These are phyloP conservation scores for Acronicta aceris DNA, from an alignment of 2,888 invertebrate genomes.

Conservation along the genomic window DNA sequence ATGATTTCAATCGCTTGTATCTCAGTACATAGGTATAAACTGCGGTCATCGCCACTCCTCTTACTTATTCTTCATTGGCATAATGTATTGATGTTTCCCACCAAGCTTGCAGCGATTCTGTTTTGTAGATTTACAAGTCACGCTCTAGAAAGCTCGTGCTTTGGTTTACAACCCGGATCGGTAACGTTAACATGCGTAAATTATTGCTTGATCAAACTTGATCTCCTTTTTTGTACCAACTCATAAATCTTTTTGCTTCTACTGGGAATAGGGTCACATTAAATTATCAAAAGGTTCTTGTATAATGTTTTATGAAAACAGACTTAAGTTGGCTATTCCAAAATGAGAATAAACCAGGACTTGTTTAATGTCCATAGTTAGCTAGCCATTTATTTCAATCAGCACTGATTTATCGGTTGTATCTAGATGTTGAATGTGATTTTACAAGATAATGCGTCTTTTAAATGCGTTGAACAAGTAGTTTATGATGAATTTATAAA, in stretches of 20 bases:
- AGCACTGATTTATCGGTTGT: constrained; percentile 66
- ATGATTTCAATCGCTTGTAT: constrained; percentile 55
- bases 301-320: constrained; percentile 41
- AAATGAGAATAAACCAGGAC: constrained; percentile 42
- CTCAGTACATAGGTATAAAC: constrained; percentile 24
- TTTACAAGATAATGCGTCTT: constrained; percentile 67
- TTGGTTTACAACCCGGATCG: constrained; percentile 65
- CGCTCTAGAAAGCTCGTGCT: constrained; percentile 74
- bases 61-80: constrained; percentile 64
- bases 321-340: constrained; percentile 44
- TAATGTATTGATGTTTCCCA: constrained; percentile 63
- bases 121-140: constrained; percentile 76
- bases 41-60: constrained; percentile 60
- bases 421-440: constrained; percentile 61
- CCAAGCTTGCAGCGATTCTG: constrained; percentile 56
- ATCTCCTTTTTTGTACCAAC: constrained; percentile 55
- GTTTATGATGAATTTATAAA: constrained; percentile 29
- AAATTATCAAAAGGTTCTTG: constrained; percentile 46
- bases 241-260: constrained; percentile 44
- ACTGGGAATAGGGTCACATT: constrained; percentile 52
- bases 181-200: constrained; percentile 59
- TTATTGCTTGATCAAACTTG: constrained; percentile 48
- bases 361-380: constrained; percentile 63
- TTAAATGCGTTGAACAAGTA: constrained; percentile 51
- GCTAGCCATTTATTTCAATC: constrained; percentile 72